Percentiles rank a stretch among this genome's conserved stretches.
phyloP scores from a whole-genome alignment of 2,797 vertebrate genomes.

The Anguilla megastoma region DNA sequence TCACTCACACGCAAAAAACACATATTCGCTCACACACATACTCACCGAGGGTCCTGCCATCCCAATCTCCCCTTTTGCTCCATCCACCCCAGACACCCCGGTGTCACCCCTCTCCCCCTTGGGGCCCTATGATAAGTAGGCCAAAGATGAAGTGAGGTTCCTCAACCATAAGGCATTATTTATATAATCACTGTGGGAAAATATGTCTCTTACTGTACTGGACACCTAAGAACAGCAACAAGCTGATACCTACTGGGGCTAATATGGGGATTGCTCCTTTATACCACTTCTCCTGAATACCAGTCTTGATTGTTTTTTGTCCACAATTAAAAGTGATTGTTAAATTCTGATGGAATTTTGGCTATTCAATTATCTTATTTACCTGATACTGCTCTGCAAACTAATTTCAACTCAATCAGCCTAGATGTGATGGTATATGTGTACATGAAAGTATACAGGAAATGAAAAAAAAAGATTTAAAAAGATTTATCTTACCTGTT shows the following conservation, averaged over 20 bases:
- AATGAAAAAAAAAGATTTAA: neutral
- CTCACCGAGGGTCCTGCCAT: conserved; percentile 6
- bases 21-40: neutral
- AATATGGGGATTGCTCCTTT: neutral
- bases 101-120: conserved; percentile 10
- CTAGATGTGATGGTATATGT: neutral
- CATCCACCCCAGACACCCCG: neutral
- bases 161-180: neutral
- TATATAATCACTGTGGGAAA: neutral
- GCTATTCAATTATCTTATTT: neutral
- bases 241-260: neutral
- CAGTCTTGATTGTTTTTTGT: neutral
- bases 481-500: conserved; percentile 18
- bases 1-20: neutral
- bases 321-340: neutral
- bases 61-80: neutral
- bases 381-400: neutral
- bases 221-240: neutral
- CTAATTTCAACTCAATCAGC: neutral
- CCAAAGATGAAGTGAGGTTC: neutral
- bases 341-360: neutral
- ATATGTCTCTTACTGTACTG: neutral
- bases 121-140: neutral
- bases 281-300: neutral
- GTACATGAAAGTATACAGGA: neutral